Base-by-base conservation (phyloP, 2,797 vertebrate species). In the Hyperoplus lanceolatus region DNA sequence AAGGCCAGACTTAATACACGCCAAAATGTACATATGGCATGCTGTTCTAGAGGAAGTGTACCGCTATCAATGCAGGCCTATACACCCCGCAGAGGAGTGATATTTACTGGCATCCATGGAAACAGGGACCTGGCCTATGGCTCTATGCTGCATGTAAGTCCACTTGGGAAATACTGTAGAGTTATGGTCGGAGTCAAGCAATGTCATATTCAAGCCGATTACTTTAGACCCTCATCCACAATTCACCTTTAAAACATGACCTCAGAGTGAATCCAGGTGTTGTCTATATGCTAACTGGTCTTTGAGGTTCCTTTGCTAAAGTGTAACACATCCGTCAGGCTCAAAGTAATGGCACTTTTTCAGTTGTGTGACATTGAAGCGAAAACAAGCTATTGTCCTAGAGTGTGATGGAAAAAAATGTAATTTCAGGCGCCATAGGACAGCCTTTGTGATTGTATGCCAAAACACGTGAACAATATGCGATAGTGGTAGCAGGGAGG, bases 131-230 rank as follows among this genome's bases (percentile, higher is more conserved):
- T 72, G n/a, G 29, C 65, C 87, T 84, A 84, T 87, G 21, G 21
- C 84, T 84, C 68, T 9, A 8, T 55, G 77, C 88, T 73, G 68
- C 81, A 86, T 89, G 83, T 89, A 38, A 73, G 49, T 58, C 64
- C 80, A 83, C 84, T 72, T 79, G 83, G 83, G 88, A 87, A 70
- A 79, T 50, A 60, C 3, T 55, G 60, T 10, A 51, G 64, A 7
- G 66, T 4, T 50, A 68, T 54, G 49, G 45, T 56, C 29, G 78
- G 69, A 77, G 55, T 80, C 54, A 56, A 53, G 76, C n/a, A 56
- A 67, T 13, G 68, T 85, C 81, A 80, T 63, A 84, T 77, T 83
- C 64, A 18, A 58, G 67, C 79, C 89, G 89, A 92, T 92, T 90
- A 90, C 74, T 68, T 56, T 71, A 75, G 66, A 68, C 56, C 62